Percentiles rank a stretch among this genome's conserved stretches.
Evolutionary conservation across 2,797 vertebrate species (phyloP).

Genomic region (Fratercula arctica): DNA sequence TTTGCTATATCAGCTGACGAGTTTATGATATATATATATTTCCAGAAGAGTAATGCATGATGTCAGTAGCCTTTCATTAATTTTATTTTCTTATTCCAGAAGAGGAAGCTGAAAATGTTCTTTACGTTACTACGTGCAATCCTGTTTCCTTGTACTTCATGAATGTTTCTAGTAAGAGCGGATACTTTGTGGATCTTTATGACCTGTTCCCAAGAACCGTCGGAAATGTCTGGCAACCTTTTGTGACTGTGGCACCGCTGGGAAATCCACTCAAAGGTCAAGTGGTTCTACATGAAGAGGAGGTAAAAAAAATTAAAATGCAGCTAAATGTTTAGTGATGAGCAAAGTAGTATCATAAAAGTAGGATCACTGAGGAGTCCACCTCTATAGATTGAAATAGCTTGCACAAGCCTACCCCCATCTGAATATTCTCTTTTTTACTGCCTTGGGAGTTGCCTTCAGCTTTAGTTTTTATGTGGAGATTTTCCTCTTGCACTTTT

Average conservation of each 20-base stretch:
- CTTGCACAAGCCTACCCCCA: neutral
- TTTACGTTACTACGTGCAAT: constrained; percentile 91
- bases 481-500: neutral
- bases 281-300: constrained; percentile 93
- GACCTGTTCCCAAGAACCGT: constrained; percentile 90
- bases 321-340: neutral
- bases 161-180: constrained; percentile 76
- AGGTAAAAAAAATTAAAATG: constrained; percentile 78
- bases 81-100: constrained; percentile 65
- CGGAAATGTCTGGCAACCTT: constrained; percentile 90
- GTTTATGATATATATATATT: neutral
- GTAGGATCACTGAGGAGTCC: neutral
- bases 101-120: constrained; percentile 69
- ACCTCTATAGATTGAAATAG: neutral
- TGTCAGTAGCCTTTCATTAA: neutral
- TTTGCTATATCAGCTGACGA: neutral
- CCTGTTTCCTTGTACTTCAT: constrained; percentile 89
- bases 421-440: neutral
- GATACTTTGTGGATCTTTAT: constrained; percentile 87
- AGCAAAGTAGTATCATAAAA: neutral
- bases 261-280: constrained; percentile 89
- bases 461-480: neutral
- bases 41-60: neutral
- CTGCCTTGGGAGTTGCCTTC: neutral
- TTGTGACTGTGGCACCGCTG: constrained; percentile 87